Evolutionary conservation across 1,140 invertebrate genomes (phyloP).

Genomic region (Rhopalosiphum maidis): DNA sequence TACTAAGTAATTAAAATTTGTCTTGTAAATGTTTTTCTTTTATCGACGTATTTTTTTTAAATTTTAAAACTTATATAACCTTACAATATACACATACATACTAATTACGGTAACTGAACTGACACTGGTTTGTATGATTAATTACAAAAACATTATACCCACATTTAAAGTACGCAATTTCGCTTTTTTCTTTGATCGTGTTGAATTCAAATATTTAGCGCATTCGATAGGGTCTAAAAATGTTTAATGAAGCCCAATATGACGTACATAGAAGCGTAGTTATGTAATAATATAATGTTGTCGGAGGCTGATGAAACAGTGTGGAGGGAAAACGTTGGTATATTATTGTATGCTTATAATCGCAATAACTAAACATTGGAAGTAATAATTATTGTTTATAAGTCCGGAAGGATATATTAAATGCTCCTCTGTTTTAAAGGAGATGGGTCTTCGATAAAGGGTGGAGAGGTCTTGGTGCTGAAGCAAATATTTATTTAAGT

Average conservation of each 20-base stretch:
- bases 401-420: constrained; percentile 51
- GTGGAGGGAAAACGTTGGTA: background rate
- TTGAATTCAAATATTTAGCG: background rate
- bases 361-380: constrained; percentile 31
- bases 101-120: background rate
- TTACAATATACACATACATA: background rate
- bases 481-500: constrained; percentile 50
- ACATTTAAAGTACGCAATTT: background rate
- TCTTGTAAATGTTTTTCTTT: background rate
- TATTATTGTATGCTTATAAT: constrained; percentile 33
- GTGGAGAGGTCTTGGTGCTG: background rate
- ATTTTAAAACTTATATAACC: background rate
- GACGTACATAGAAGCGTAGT: too few species aligned
- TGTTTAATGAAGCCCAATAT: background rate
- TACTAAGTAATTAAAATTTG: background rate
- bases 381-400: constrained; percentile 48
- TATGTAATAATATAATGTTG: background rate
- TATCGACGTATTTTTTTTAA: background rate
- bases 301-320: background rate
- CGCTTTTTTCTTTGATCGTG: background rate
- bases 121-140: background rate
- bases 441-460: background rate
- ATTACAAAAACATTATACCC: background rate
- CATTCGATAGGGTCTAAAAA: background rate
- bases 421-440: background rate